Base-by-base conservation (phyloP, 37 sponge, comb jelly and placozoan genomes). In the Ephydatia muelleri region DNA sequence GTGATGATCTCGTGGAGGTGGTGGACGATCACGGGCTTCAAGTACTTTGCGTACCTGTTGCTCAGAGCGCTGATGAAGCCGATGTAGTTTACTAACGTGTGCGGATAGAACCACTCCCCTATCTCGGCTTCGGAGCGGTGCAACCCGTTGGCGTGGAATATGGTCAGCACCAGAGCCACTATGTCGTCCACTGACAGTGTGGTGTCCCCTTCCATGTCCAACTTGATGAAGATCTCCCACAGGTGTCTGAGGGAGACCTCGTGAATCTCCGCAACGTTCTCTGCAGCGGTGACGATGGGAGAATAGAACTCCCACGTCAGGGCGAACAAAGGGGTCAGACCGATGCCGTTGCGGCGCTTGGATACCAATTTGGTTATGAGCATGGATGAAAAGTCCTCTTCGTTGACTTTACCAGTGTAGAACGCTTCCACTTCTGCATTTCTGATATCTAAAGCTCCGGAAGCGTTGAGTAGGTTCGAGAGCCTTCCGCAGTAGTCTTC, bases 181-280 rank as follows among this genome's bases (percentile, higher is more conserved):
- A 89, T 38, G 76, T 89, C 89, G 57, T 89, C 84, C 8, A 90
- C 57, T 30, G 80, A 71, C 26, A 90, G 66, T 34, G 28, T n/a
- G 23, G 32, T 19, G 38, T 78, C 29, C 12, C 83, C 33, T 1
- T 77, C 85, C 67, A 26, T 38, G 38, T 90, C 90, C 77, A 90
- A 72, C 22, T 35, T 68, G 34, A 80, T 47, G 65, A 90, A 90
- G 39, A 90, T 80, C 43, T 80, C 85, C 90, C 90, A 90, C 1
- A 90, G 84, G 38, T 76, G 82, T 14, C 82, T 43, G 3, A 43
- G 43, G 43, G 43, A 43, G 6, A 43, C 43, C 43, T 43, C 43
- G 6, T 43, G 43, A 43, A 43, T 43, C 3, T 43, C 6, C 6
- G 43, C 43, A 43, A 43, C 6, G 43, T 43, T 43, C 43, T 43